Evolutionary conservation across 2,113 vertebrate species (phyloP).

Genomic region (Tauraco erythrolophus): DNA sequence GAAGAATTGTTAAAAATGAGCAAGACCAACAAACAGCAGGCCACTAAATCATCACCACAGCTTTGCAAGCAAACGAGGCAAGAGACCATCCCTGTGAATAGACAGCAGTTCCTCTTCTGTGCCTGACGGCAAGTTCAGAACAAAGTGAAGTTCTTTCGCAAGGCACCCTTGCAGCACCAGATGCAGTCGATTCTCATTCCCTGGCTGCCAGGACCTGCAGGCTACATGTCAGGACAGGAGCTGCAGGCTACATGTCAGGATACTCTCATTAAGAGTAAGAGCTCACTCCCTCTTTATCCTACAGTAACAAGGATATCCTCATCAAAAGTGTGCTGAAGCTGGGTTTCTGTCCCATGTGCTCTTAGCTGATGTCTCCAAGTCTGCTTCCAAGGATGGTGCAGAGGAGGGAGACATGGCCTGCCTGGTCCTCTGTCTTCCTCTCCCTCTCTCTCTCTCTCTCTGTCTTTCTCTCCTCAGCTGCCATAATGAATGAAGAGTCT

Average conservation of each 20-base stretch:
- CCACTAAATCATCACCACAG: neutral
- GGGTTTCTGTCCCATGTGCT: neutral
- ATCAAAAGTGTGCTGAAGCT: neutral
- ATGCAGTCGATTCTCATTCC: neutral
- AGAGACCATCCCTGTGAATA: neutral
- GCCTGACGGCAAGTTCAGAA: neutral
- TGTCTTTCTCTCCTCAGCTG: neutral
- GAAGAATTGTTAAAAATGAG: neutral
- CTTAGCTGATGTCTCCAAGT: neutral
- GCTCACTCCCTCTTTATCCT: neutral
- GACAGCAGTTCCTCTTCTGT: neutral
- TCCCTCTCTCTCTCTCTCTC: neutral
- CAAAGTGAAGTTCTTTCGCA: neutral
- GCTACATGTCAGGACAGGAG: neutral
- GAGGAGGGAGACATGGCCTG: neutral
- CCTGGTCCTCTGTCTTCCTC: neutral
- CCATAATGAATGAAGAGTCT: neutral
- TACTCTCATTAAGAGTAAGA: neutral
- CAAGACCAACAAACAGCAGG: neutral
- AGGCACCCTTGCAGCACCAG: neutral
- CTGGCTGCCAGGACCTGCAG: neutral
- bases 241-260: neutral
- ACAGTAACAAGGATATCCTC: neutral
- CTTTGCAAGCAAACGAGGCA: neutral
- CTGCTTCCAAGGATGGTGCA: neutral